Conservation (phyloP, 2,888 invertebrate species). For the Drosophila meridiana region DNA sequence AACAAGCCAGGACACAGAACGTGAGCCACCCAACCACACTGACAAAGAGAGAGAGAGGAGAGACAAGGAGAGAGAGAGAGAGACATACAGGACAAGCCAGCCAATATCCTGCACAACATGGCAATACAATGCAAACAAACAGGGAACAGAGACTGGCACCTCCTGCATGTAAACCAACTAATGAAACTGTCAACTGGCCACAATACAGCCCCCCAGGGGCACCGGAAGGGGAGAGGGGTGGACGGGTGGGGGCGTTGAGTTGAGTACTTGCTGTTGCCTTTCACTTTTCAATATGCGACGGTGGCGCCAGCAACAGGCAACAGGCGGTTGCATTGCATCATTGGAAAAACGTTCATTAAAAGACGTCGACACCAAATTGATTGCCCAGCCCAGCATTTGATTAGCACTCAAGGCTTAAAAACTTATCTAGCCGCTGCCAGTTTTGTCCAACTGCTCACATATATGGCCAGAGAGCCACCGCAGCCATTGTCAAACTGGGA, state of each 20-base stretch:
- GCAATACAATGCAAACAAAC: constrained; percentile 76
- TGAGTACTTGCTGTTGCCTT: constrained; percentile 22
- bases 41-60: neutral
- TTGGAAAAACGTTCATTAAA: constrained; percentile 62
- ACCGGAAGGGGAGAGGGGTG: neutral
- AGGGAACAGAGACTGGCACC: constrained; percentile 37
- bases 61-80: neutral
- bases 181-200: constrained; percentile 80
- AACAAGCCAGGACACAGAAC: constrained; percentile 49
- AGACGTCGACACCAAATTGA: constrained; percentile 63
- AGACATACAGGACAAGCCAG: constrained; percentile 44
- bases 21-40: constrained; percentile 7
- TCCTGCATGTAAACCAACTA: constrained; percentile 75
- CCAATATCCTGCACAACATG: constrained; percentile 78
- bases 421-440: constrained; percentile 63
- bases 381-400: constrained; percentile 63
- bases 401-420: constrained; percentile 70
- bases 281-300: constrained; percentile 31
- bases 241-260: neutral
- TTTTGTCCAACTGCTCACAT: constrained; percentile 15
- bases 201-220: constrained; percentile 43
- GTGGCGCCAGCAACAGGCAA: constrained; percentile 37
- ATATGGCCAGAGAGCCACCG: constrained; percentile 7
- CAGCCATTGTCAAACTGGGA: constrained; percentile 50
- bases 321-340: constrained; percentile 43